phyloP scores from a whole-genome alignment of 1,140 invertebrate genomes.

The Aethina tumida region DNA sequence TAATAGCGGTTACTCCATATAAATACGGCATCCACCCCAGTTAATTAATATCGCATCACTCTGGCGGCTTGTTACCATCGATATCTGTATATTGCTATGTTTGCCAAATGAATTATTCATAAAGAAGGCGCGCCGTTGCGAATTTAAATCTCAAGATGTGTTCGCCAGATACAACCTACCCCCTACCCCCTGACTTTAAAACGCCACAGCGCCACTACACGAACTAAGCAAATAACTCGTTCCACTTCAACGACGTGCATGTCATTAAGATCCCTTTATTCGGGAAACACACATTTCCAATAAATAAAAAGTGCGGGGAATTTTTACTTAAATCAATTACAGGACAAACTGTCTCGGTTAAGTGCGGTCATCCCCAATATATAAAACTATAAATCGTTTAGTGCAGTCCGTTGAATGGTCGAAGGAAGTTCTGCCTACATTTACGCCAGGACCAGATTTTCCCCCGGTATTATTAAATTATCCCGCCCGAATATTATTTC shows the following conservation, averaged over 20 bases:
- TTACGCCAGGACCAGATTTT: too few relatives aligned
- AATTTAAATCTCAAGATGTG: slow-evolving; percentile 18
- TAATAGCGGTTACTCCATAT: slow-evolving; percentile 14
- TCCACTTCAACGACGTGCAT: too few relatives aligned
- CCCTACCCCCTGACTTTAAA: too few relatives aligned
- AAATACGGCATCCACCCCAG: slow-evolving; percentile 15
- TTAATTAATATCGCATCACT: slow-evolving; percentile 21
- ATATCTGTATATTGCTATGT: slow-evolving; percentile 21
- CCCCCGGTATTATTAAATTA: too few relatives aligned
- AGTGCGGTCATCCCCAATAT: slow-evolving; percentile 15
- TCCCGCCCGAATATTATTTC: too few relatives aligned
- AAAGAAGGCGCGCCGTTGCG: slow-evolving; percentile 14
- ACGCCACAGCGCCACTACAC: too few relatives aligned
- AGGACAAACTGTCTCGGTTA: slow-evolving; percentile 18
- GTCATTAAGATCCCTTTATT: too few relatives aligned
- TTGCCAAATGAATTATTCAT: slow-evolving; percentile 20
- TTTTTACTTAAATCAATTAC: slow-evolving; percentile 27
- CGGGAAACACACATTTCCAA: too few relatives aligned
- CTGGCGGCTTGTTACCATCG: slow-evolving; percentile 6
- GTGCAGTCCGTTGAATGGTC: slow-evolving; percentile 9
- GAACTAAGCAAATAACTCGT: too few relatives aligned
- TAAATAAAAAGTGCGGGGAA: background rate
- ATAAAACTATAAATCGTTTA: slow-evolving; percentile 30
- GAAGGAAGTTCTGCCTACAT: too few relatives aligned
- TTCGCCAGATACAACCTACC: background rate